Base-by-base conservation (phyloP, 2,797 vertebrate species). In the Dromococcyx pavoninus region DNA sequence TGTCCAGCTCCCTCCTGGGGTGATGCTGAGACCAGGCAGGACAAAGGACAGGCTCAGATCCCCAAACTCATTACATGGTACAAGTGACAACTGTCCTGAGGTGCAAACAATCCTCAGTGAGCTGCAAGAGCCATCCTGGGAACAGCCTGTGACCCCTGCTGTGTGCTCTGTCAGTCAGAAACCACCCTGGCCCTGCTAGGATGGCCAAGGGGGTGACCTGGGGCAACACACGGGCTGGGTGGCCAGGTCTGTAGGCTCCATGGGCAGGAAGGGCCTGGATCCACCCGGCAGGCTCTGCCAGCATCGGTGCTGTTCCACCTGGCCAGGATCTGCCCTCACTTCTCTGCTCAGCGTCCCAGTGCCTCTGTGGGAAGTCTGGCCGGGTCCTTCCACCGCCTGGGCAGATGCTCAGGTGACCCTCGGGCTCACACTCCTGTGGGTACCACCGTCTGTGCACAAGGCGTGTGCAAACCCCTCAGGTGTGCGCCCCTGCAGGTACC, bases 361-460 rank as follows among this genome's bases (percentile, higher is more conserved):
- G n/a, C 62, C 13, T 11, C 7, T 1, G 2, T 1, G 39, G 1
- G 30, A 35, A 22, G 7, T 18, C 61, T 25, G 3, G 6, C 2
- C 1, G 2, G 50, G 12, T 32, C 53, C 43, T 37, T 10, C 14
- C 2, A 46, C 50, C 35, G 37, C 17, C 28, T 2, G 19, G n/a
- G 83, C 35, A 17, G 65, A 11, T 17, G 35, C 32, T 9, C 1
- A 30, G n/a, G 17, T 1, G 24, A 56, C n/a, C 28, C 46, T 1
- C 0, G 15, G 25, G 33, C 69, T 2, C 73, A 1, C 23, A 5
- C 13, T 60, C 9, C 62, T 1, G 19, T 25, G 0, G 2, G 3
- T 17, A 1, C 27, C 37, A 0, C 41, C 4, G 0, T n/a, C n/a
- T n/a, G 8, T 0, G 18, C 50, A 23, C 22, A n/a, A 7, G 1